phyloP scores from a whole-genome alignment of 2,888 invertebrate genomes.

The Orthosia cruda region DNA sequence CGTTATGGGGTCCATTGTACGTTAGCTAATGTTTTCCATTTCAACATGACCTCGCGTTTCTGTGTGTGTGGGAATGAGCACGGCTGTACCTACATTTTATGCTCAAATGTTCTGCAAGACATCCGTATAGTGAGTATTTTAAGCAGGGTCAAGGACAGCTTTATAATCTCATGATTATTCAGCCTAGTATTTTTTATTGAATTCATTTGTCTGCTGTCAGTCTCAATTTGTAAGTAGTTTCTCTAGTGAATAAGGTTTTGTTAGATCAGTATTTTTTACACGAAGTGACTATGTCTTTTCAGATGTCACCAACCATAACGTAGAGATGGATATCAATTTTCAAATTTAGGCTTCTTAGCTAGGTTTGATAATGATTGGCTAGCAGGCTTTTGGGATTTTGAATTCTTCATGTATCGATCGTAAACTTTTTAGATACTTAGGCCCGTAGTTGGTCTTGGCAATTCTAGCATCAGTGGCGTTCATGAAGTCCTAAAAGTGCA shows the following conservation, averaged over 20 bases:
- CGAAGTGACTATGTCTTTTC: no score
- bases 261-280: neutral
- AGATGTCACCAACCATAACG: no score
- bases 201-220: neutral
- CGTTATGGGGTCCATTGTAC: conserved; percentile 75
- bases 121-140: conserved; percentile 50
- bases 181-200: neutral
- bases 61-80: conserved; percentile 79
- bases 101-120: conserved; percentile 56
- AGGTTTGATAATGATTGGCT: no score
- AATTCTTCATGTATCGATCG: no score
- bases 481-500: no score
- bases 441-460: no score
- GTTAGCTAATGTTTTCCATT: conserved; percentile 77
- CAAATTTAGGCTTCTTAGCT: no score
- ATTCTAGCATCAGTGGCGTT: no score
- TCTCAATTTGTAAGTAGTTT: neutral
- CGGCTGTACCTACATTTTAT: conserved; percentile 64
- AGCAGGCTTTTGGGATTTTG: no score
- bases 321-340: no score
- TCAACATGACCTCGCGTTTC: conserved; percentile 75
- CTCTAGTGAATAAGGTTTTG: neutral
- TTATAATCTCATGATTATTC: conserved; percentile 3
- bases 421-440: no score
- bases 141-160: conserved; percentile 62